Conservation (phyloP, 2,888 invertebrate species). For the Phlogophora meticulosa region DNA sequence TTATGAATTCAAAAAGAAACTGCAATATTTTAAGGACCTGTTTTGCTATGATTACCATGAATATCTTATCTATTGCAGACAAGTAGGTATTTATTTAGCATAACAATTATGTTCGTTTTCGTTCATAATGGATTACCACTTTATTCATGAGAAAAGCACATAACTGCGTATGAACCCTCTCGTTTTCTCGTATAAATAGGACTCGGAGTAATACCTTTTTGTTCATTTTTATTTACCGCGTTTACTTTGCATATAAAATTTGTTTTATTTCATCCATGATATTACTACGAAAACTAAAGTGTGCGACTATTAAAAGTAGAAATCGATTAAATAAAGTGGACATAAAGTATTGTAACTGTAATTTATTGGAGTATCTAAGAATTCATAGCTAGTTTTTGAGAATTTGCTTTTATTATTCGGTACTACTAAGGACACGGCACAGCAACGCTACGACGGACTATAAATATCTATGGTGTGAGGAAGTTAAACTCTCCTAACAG, state of each 20-base stretch:
- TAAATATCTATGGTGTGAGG: background rate
- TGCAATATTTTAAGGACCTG: slow-evolving; percentile 10
- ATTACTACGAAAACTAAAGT: background rate
- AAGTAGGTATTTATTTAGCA: slow-evolving; percentile 23
- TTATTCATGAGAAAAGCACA: slow-evolving; percentile 34
- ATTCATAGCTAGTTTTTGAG: background rate
- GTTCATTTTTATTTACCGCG: slow-evolving; percentile 1
- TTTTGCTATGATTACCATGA: slow-evolving; percentile 37
- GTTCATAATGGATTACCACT: slow-evolving; percentile 25
- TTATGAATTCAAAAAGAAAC: slow-evolving; percentile 18
- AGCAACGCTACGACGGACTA: too few species aligned
- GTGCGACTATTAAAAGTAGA: background rate
- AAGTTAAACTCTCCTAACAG: background rate
- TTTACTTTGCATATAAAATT: slow-evolving; percentile 14
- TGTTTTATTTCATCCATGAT: slow-evolving; percentile 6
- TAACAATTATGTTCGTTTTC: slow-evolving; percentile 33
- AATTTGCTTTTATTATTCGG: background rate
- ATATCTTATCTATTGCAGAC: slow-evolving; percentile 28
- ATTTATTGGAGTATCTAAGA: background rate
- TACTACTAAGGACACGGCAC: background rate
- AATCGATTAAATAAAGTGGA: slow-evolving; percentile 8
- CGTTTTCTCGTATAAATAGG: slow-evolving; percentile 21
- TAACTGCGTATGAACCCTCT: slow-evolving; percentile 17
- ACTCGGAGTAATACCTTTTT: slow-evolving; percentile 6
- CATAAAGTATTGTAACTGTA: slow-evolving; percentile 6